phyloP scores from a whole-genome alignment of 2,888 invertebrate species.

The Psylliodes chrysocephalus region DNA sequence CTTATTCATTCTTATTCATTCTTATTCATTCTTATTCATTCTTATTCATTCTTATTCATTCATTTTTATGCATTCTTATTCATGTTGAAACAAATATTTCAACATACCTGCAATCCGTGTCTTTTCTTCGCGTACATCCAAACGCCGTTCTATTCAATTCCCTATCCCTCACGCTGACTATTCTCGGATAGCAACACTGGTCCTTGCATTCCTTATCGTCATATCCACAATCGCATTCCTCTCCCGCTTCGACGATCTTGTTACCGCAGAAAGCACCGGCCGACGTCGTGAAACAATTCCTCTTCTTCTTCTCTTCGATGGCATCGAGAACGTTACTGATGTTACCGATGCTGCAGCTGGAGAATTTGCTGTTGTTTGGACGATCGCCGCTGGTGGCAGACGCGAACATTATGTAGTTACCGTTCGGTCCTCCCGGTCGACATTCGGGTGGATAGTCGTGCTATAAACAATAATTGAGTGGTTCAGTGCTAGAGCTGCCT shows the following conservation, averaged over 20 bases:
- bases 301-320: slow-evolving; percentile 88
- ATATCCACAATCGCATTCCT: slow-evolving; percentile 98
- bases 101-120: slow-evolving; percentile 82
- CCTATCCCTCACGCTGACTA: slow-evolving; percentile 76
- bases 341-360: slow-evolving; percentile 92
- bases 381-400: slow-evolving; percentile 98
- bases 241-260: slow-evolving; percentile 96
- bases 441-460: slow-evolving; percentile 94
- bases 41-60: too few species aligned
- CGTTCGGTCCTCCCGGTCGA: slow-evolving; percentile 88
- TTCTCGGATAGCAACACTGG: slow-evolving; percentile 92
- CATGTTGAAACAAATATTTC: too few species aligned
- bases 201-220: slow-evolving; percentile 87
- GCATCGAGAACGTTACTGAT: slow-evolving; percentile 95
- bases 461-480: too few species aligned
- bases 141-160: slow-evolving; percentile 76
- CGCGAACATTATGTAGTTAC: slow-evolving; percentile 99
- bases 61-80: too few species aligned
- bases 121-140: slow-evolving; percentile 81
- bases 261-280: slow-evolving; percentile 99
- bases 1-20: too few species aligned
- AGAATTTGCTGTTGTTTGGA: slow-evolving; percentile 97
- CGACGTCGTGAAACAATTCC: slow-evolving; percentile 76
- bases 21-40: too few species aligned
- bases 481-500: too few species aligned